phyloP scores from a whole-genome alignment of 2,888 invertebrate genomes.

The Tenodera sinensis region DNA sequence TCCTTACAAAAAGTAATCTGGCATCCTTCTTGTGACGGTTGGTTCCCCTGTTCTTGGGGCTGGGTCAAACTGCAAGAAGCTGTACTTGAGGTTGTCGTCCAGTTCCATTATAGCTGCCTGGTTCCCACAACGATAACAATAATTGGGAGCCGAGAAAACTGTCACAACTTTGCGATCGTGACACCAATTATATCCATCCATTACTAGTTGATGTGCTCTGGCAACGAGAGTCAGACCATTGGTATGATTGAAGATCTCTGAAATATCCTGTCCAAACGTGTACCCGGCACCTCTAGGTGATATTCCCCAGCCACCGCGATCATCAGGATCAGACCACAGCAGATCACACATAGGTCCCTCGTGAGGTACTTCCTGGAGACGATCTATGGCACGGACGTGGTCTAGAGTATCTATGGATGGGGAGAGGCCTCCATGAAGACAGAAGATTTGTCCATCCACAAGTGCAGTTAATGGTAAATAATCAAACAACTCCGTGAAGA shows the following conservation, averaged over 20 bases:
- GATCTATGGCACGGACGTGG: conserved; percentile 58
- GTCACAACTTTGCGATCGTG: no score
- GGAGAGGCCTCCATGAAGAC: conserved; percentile 61
- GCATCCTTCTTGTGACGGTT: neutral
- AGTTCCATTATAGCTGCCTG: conserved; percentile 98
- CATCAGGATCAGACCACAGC: conserved; percentile 63
- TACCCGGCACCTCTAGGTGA: no score
- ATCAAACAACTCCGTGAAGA: conserved; percentile 61
- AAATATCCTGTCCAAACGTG: conserved; percentile 97
- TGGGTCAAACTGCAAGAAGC: conserved; percentile 99
- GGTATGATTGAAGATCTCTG: conserved; percentile 92
- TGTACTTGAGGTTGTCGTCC: conserved; percentile 94
- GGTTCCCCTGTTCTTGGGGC: conserved; percentile 59
- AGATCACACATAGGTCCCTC: conserved; percentile 63
- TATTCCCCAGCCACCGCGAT: no score
- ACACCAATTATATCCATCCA: no score
- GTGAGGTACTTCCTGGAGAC: conserved; percentile 59
- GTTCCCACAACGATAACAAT: no score
- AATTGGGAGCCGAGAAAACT: no score
- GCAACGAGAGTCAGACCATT: conserved; percentile 99
- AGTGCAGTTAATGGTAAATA: conserved; percentile 56
- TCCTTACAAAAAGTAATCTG: neutral
- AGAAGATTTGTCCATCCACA: no score
- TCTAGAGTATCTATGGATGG: conserved; percentile 60
- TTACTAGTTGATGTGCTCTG: conserved; percentile 97